Evolutionary conservation across 2,888 invertebrate genomes (phyloP), one percentile per base, ranked within the genome.

Genomic region (Ornithoptera alexandrae): DNA sequence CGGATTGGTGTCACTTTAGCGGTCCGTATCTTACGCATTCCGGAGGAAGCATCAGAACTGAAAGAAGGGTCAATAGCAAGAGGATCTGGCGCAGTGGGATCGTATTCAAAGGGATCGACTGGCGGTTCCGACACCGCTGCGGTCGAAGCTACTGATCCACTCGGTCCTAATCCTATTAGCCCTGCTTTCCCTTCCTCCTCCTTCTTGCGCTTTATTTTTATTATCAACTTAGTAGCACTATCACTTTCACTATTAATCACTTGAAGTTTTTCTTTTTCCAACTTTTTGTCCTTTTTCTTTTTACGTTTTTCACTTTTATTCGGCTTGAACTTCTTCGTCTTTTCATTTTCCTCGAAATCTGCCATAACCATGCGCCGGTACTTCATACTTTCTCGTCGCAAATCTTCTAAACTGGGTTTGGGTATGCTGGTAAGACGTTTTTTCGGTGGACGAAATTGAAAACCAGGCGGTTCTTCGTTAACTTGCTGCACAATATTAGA

Each of bases 361-460:
- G 96, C 96, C 96, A 97, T 97, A 4, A 97, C 95, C 93, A 94
- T 95, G 73, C 96, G 95, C 20, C 97, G 94, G 85, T 94, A 97
- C 81, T 97, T 97, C 97, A 97, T 97, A 77, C 96, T 97, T 79
- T 97, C 97, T 2, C 97, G 94, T 73, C 95, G 95, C 64, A 97
- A 87, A 80, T 97, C 97, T 85, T 97, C 96, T 74, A 97, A 94
- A 72, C 95, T 95, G 0, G 96, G 96, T 72, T 94, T 94, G 20
- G 94, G 94, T 73, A 93, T 93, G 71, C 70, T 66, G 57, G 94
- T 92, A 39, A 96, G 84, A 20, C 97, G 94, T 82, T 97, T 97
- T 88, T 97, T 97, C 1, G 97, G 97, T 64, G 97, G 97, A 74
- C 96, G 87, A 86, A 79, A 94, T 88, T 81, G 93, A 79, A 80